A percentile compares a stretch with the other conserved stretches of the same genome.
These are phyloP conservation scores for Macrosteles quadrilineatus DNA, from an alignment of 1,140 invertebrate genomes.

Conservation along the genomic window DNA sequence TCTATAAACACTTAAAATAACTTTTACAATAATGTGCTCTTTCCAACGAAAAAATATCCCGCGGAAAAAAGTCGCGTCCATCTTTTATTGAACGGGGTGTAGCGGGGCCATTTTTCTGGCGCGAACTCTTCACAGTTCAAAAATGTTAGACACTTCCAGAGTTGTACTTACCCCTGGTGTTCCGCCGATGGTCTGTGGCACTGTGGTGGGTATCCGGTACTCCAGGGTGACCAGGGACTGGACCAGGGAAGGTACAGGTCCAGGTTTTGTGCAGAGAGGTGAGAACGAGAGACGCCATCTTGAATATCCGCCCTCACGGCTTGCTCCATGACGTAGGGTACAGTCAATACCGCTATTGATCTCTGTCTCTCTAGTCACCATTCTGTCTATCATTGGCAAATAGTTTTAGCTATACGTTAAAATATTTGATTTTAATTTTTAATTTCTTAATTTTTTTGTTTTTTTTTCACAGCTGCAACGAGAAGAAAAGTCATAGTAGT, in stretches of 20 bases:
- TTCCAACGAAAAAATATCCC: neutral
- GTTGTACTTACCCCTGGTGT: too few species aligned
- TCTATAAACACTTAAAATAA: too few species aligned
- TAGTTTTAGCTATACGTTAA: neutral
- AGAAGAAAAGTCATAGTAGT: too few species aligned
- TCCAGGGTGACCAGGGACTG: neutral
- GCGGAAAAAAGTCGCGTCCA: slow-evolving; percentile 16
- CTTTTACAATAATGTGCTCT: neutral
- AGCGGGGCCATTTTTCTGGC: slow-evolving; percentile 13
- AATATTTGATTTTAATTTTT: neutral
- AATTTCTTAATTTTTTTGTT: neutral
- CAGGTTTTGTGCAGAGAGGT: slow-evolving; percentile 7
- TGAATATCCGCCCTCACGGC: slow-evolving; percentile 13
- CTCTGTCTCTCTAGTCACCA: neutral
- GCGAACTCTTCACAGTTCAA: slow-evolving; percentile 6
- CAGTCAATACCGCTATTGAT: slow-evolving; percentile 21
- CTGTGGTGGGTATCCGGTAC: neutral
- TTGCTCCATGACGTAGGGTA: neutral
- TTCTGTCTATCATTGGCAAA: neutral
- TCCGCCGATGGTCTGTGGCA: too few species aligned
- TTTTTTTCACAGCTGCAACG: too few species aligned
- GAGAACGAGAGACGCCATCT: slow-evolving; percentile 14
- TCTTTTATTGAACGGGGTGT: slow-evolving; percentile 15
- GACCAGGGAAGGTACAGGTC: neutral
- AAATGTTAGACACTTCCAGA: neutral